Percentiles rank a stretch among this genome's conserved stretches.
Conservation (phyloP, 2,797 vertebrate species). For the Morelia viridis region DNA sequence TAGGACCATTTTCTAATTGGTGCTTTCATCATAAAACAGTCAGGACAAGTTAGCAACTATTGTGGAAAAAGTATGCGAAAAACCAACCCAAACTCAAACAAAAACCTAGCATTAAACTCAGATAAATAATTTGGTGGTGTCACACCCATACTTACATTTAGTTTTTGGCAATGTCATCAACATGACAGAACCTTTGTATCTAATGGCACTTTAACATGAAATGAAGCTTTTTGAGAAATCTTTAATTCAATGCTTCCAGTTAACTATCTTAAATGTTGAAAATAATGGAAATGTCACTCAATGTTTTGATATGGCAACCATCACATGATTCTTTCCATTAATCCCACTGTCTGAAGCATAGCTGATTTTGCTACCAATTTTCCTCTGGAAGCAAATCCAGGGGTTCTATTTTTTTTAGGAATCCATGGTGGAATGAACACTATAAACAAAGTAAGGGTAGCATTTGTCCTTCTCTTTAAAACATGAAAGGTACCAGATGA, state of each 20-base stretch:
- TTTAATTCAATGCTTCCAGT: not conserved
- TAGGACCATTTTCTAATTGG: not conserved
- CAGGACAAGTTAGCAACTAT: not conserved
- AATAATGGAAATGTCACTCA: not conserved
- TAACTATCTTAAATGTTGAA: not conserved
- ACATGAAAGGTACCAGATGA: not conserved
- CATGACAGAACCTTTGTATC: not conserved
- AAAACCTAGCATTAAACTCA: not conserved
- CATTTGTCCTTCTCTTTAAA: not conserved
- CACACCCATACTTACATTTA: not conserved
- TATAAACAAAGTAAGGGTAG: not conserved
- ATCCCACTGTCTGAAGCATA: not conserved
- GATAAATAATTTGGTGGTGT: conserved; percentile 36
- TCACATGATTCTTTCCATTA: not conserved
- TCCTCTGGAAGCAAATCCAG: not conserved
- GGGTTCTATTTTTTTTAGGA: not conserved
- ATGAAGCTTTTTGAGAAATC: not conserved
- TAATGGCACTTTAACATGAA: not conserved
- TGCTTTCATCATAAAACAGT: not conserved
- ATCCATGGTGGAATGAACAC: not conserved
- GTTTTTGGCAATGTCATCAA: conserved; percentile 11
- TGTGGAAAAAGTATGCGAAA: conserved; percentile 9
- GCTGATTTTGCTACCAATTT: not conserved
- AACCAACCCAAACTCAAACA: not conserved
- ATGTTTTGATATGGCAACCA: not conserved